Conservation (phyloP, 2,888 invertebrate species). For the Drosophila affinis region DNA sequence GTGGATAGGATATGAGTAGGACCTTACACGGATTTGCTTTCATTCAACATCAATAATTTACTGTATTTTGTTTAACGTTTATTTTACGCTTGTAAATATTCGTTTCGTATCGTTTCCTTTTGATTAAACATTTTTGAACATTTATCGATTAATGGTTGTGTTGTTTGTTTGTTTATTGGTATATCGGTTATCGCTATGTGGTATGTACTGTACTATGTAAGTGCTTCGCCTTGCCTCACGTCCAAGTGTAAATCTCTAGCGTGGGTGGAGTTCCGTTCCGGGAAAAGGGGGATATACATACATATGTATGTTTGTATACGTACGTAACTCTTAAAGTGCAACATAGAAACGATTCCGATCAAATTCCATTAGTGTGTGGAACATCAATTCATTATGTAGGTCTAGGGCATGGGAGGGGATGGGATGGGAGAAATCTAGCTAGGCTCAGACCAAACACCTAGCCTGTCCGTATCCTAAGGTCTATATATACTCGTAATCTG, state of each 20-base stretch:
- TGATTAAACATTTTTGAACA: constrained; percentile 50
- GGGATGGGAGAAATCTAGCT: background rate
- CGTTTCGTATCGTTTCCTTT: constrained; percentile 24
- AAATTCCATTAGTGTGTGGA: background rate
- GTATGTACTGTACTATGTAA: constrained; percentile 35
- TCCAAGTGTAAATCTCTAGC: constrained; percentile 1
- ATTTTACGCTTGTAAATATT: constrained; percentile 43
- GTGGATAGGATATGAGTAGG: constrained; percentile 43
- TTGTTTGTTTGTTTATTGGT: constrained; percentile 33
- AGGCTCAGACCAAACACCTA: constrained; percentile 26
- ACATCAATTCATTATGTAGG: background rate
- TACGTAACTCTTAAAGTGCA: background rate
- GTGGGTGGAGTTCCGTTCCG: background rate
- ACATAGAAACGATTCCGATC: background rate
- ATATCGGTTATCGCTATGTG: constrained; percentile 40
- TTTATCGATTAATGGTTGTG: constrained; percentile 33
- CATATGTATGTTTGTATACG: too few relatives aligned
- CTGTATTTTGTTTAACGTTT: constrained; percentile 55
- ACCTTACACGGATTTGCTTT: constrained; percentile 64
- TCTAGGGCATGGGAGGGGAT: background rate
- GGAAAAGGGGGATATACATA: background rate
- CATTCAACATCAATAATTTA: constrained; percentile 68
- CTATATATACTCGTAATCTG: constrained; percentile 6
- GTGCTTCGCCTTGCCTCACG: constrained; percentile 15
- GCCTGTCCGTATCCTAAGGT: background rate